Percentiles rank a stretch among this genome's conserved stretches.
phyloP scores from a whole-genome alignment of 2,797 vertebrate species.

The Pangasius larnaudii region DNA sequence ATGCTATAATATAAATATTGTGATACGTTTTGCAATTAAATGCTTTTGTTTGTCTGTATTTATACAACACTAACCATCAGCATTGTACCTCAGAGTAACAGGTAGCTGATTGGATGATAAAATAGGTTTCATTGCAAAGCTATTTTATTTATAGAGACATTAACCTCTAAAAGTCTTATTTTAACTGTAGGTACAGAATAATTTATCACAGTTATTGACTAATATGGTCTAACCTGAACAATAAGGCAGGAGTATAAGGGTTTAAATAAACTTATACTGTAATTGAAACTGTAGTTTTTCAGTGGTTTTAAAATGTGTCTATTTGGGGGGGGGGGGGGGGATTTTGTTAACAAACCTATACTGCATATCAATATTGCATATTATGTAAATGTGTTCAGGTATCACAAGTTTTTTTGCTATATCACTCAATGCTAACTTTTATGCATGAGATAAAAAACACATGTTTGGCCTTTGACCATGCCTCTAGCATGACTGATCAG shows the following conservation, averaged over 20 bases:
- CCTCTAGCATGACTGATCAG: not conserved
- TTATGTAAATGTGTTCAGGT: not conserved
- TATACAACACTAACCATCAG: not conserved
- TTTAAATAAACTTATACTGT: not conserved
- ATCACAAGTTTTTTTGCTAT: not conserved
- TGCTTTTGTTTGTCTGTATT: not conserved
- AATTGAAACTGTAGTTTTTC: not conserved
- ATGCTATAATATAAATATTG: not conserved
- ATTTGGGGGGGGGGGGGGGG: not conserved
- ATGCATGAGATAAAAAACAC: slow-evolving; percentile 1
- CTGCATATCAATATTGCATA: not conserved
- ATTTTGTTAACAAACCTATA: not conserved
- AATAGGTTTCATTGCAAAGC: not conserved
- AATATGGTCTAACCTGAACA: not conserved
- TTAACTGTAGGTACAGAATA: not conserved
- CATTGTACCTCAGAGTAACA: not conserved
- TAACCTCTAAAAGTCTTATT: not conserved
- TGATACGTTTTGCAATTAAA: not conserved
- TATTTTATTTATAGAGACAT: not conserved
- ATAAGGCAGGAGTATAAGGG: not conserved
- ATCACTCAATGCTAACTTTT: not conserved
- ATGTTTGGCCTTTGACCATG: not conserved
- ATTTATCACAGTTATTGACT: not conserved
- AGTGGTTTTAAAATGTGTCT: not conserved
- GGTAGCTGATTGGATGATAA: not conserved